Evolutionary conservation across 2,888 invertebrate genomes (phyloP), one percentile per base, ranked within the genome.

Genomic region (Gymnocheta viridis): DNA sequence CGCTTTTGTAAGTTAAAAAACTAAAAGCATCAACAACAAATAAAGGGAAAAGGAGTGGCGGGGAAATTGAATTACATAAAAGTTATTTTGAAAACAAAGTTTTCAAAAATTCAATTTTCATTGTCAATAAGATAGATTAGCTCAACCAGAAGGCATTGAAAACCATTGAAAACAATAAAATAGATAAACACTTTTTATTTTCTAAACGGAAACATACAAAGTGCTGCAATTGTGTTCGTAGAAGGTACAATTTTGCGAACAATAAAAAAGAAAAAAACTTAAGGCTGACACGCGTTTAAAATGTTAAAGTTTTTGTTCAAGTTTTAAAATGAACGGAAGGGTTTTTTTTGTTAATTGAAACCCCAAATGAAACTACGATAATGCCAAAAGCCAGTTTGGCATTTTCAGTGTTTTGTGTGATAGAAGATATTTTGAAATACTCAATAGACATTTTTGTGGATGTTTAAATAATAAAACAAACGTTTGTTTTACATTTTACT

Each of bases 211-310:
- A 51, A 51, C 35, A 27, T n/a, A 73, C 12, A 72, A 77, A 27
- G 29, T 12, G 41, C 32, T 38, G 17, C 17, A 32, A 60, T 73
- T 54, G 66, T 17, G 10, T 17, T 38, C 22, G 9, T 17, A 54
- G 32, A 38, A 47, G 19, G 44, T 51, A 51, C 22, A 32, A 41
- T 49, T 54, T 60, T 19, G 41, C 24, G 38, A 38, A 66, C 77
- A 54, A 56, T 29, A 32, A 49, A 27, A 49, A 49, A 19, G 10
- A 70, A 62, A 49, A 19, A 14, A 70, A 62, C 72, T 66, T 41
- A 69, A 76, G 76, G 67, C 62, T 76, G 82, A 76, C 82, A 85
- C 79, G 83, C 83, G 83, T 67, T 80, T 24, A 24, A 69, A 41
- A 66, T 73, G 32, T 79, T 19, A 49, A 74, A 35, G 19, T 69